These are phyloP conservation scores for Apostichopus leukothele DNA, from an alignment of 53 echinoderm and acorn worm genomes.

Conservation along the genomic window DNA sequence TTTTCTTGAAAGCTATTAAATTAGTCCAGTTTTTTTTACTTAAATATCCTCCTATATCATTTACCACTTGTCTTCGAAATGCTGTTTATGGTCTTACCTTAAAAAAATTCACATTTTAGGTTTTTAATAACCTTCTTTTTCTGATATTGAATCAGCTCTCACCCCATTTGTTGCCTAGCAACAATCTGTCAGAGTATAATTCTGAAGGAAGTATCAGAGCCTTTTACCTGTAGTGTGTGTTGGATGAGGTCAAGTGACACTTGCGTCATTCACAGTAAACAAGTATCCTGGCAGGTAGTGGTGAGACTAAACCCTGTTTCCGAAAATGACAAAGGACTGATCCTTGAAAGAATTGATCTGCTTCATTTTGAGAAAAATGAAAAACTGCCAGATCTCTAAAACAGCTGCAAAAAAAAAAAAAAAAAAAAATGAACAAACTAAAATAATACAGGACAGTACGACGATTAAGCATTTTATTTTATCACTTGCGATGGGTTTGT, in stretches of 20 bases:
- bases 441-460: too few relatives aligned
- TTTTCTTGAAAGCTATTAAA: constrained; percentile 33
- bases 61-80: background rate
- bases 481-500: too few relatives aligned
- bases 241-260: constrained; percentile 9
- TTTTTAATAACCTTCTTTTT: background rate
- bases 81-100: constrained; percentile 11
- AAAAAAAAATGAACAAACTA: too few relatives aligned
- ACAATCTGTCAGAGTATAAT: constrained; percentile 25
- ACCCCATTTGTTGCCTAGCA: constrained; percentile 48
- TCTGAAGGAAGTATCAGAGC: background rate
- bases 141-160: constrained; percentile 32
- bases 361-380: too few relatives aligned
- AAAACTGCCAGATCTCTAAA: too few relatives aligned
- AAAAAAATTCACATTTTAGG: background rate
- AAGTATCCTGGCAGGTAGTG: background rate
- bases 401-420: too few relatives aligned
- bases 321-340: background rate
- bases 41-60: background rate
- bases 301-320: background rate
- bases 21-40: constrained; percentile 12
- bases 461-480: too few relatives aligned
- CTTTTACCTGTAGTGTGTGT: constrained; percentile 2
- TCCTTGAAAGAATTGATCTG: background rate
- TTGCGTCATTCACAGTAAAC: background rate